Evolutionary conservation across 2,888 invertebrate species (phyloP), one percentile per base, ranked within the genome.

Genomic region (Philereme transversata): DNA sequence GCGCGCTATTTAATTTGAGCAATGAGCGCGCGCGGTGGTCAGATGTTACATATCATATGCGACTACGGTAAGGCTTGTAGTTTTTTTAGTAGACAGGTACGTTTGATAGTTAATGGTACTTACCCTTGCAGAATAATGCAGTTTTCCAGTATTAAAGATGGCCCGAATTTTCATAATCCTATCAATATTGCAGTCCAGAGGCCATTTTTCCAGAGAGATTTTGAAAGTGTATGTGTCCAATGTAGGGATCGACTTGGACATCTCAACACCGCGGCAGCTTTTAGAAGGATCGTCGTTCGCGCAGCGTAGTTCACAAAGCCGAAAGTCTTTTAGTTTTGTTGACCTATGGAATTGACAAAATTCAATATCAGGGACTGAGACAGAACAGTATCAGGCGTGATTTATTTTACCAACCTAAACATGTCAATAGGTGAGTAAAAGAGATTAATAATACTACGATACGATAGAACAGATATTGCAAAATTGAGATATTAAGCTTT

Each of bases 171-270:
- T 86, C 67, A 88, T 65, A 7, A 74, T 65, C 3, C 84, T 70
- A 48, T 90, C 84, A 54, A 88, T 81, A 6, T 87, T 87, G 51
- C 91, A 90, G 22, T 87, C 88, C 4, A 90, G 64, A 0, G 78
- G 78, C 78, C 22, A 22, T 22, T 22, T 22, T 22, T 22, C 22
- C 22, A 22, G 22, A 22, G 22, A 22, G 22, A 90, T 79, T 35
- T 80, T 80, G 51, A 87, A 79, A 0, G 76, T 78, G 86, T 87
- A 89, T 0, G 68, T 69, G 50, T 83, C 85, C 0, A 74, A 81
- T 0, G 62, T 62, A 0, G 75, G 76, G 0, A 79, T 67, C 0
- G 84, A 82, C 34, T 84, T 86, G 0, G 85, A 81, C 35, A 79
- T 70, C n/a, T 88, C 87, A 0, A 79, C 77, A 3, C 78, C 53